phyloP scores from a whole-genome alignment of 2,888 invertebrate genomes.

The Catonia carolina region DNA sequence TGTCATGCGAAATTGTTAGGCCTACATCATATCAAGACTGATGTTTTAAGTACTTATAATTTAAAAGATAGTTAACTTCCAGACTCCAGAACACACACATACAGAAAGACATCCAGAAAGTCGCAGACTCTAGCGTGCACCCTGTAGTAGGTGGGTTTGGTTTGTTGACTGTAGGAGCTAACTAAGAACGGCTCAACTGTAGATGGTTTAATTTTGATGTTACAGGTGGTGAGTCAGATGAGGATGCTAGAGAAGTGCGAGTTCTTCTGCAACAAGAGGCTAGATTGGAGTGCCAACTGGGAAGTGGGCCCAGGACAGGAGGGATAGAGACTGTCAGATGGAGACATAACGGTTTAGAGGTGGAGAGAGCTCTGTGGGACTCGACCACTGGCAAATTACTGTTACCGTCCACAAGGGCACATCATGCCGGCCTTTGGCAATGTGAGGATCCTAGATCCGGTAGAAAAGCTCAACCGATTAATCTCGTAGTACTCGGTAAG shows the following conservation, averaged over 20 bases:
- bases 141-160: too few species aligned
- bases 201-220: too few species aligned
- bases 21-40: too few species aligned
- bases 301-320: constrained; percentile 15
- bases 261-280: constrained; percentile 31
- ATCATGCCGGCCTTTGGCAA: constrained; percentile 65
- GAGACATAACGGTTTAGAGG: constrained; percentile 34
- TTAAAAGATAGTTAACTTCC: too few species aligned
- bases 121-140: too few species aligned
- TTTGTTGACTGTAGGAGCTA: too few species aligned
- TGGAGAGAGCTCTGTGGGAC: constrained; percentile 43
- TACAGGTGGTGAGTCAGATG: constrained; percentile 28
- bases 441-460: constrained; percentile 59
- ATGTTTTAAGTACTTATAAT: too few species aligned
- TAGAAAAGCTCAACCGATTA: constrained; percentile 48
- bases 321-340: constrained; percentile 29
- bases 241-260: constrained; percentile 30
- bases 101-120: too few species aligned
- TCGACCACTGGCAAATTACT: constrained; percentile 45
- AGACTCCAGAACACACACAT: too few species aligned
- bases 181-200: too few species aligned
- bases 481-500: constrained; percentile 35
- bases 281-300: constrained; percentile 27
- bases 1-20: too few species aligned
- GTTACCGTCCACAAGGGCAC: constrained; percentile 52